These are phyloP conservation scores for Muntiacus muntjak DNA, from an alignment of 2,113 vertebrate genomes.

Conservation along the genomic window DNA sequence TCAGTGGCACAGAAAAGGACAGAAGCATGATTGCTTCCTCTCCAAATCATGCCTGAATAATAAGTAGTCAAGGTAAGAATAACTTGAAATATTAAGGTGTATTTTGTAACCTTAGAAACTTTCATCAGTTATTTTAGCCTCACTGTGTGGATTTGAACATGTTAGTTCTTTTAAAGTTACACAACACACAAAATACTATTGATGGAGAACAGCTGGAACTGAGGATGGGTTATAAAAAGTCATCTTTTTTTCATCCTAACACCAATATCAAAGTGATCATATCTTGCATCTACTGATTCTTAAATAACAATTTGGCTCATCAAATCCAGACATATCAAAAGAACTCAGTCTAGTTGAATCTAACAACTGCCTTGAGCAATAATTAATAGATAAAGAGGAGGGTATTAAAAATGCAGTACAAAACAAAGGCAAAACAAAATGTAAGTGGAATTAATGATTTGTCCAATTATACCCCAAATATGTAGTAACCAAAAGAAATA, in stretches of 20 bases:
- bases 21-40: constrained; percentile 40
- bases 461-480: constrained; percentile 40
- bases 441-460: constrained; percentile 11
- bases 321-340: constrained; percentile 62
- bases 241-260: neutral
- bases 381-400: constrained; percentile 64
- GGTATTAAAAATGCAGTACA: constrained; percentile 43
- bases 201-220: neutral
- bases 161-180: constrained; percentile 21
- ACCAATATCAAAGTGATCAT: neutral
- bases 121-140: constrained; percentile 9
- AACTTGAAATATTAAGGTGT: neutral
- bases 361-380: constrained; percentile 50
- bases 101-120: constrained; percentile 37
- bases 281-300: constrained; percentile 51
- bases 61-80: constrained; percentile 45
- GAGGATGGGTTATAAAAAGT: neutral
- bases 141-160: constrained; percentile 16
- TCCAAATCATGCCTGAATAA: constrained; percentile 52
- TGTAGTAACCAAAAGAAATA: neutral
- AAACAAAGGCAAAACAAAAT: constrained; percentile 52
- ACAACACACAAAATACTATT: neutral
- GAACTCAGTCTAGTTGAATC: constrained; percentile 46
- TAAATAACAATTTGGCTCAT: constrained; percentile 50
- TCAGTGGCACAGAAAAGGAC: constrained; percentile 42